These are phyloP conservation scores for Pterostichus madidus DNA, from an alignment of 2,888 invertebrate species.

Conservation along the genomic window DNA sequence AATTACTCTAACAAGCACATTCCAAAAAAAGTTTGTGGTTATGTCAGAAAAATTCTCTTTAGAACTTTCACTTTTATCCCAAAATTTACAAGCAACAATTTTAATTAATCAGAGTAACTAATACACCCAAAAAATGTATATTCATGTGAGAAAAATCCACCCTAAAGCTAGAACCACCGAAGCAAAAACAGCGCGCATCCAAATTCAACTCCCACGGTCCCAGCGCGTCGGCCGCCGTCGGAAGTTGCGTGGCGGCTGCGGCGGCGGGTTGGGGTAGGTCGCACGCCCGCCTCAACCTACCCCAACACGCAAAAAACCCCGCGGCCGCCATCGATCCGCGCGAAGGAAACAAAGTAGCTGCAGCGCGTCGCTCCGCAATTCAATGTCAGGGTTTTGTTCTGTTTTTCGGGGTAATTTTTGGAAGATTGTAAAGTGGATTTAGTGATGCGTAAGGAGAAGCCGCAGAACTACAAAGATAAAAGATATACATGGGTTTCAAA, in stretches of 20 bases:
- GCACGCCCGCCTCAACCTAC: constrained; percentile 34
- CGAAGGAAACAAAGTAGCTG: not conserved
- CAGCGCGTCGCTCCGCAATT: not conserved
- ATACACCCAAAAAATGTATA: constrained; percentile 5
- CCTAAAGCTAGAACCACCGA: not conserved
- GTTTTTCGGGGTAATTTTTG: constrained; percentile 23
- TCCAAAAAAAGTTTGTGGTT: no score
- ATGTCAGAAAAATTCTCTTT: not conserved
- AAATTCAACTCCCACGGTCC: constrained; percentile 25
- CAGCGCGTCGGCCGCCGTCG: constrained; percentile 8
- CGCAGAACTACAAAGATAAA: constrained; percentile 5
- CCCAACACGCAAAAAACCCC: constrained; percentile 47
- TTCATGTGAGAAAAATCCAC: constrained; percentile 20
- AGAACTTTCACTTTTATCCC: not conserved
- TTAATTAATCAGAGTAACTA: constrained; percentile 32
- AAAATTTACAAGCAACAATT: not conserved
- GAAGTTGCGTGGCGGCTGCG: not conserved
- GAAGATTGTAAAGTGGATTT: constrained; percentile 13
- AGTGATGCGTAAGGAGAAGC: not conserved
- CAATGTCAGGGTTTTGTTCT: constrained; percentile 45
- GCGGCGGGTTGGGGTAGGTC: constrained; percentile 56
- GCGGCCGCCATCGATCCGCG: constrained; percentile 38
- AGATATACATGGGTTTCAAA: not conserved
- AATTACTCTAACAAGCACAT: not conserved
- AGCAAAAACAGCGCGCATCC: constrained; percentile 4